phyloP scores from a whole-genome alignment of 35 echinoderm and acorn worm genomes.

The Ophioderma brevispina region DNA sequence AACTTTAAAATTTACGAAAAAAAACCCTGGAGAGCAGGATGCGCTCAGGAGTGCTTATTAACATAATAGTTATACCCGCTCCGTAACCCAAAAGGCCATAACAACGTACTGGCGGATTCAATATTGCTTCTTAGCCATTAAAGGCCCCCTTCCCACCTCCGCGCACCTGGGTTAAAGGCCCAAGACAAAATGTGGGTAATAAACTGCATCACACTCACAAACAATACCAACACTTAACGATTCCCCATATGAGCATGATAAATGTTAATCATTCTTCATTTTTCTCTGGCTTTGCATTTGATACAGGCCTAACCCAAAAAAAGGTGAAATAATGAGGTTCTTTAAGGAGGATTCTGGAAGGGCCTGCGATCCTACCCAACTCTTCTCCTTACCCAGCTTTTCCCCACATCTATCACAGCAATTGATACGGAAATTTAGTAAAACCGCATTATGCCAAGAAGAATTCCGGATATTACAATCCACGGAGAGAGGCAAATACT shows the following conservation, averaged over 20 bases:
- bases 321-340: conserved; percentile 22
- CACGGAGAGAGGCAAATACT: too few species aligned
- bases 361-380: conserved; percentile 31
- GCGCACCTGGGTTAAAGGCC: neutral
- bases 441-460: too few species aligned
- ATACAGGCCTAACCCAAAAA: conserved; percentile 23
- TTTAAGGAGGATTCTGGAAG: neutral
- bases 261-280: conserved; percentile 38
- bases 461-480: too few species aligned
- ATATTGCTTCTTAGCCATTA: conserved; percentile 51
- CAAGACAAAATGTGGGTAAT: conserved; percentile 18
- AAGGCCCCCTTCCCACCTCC: neutral
- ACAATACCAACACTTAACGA: conserved; percentile 36
- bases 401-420: neutral
- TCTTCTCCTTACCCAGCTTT: neutral
- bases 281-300: conserved; percentile 1
- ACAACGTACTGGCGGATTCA: conserved; percentile 24
- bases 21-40: neutral
- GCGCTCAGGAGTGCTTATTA: neutral
- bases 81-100: neutral
- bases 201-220: neutral
- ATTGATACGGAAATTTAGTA: neutral
- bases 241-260: neutral
- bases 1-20: neutral
- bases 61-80: neutral